A percentile compares a stretch with the other conserved stretches of the same genome.
phyloP scores from a whole-genome alignment of 2,888 invertebrate genomes.

The Apotomis betuletana region DNA sequence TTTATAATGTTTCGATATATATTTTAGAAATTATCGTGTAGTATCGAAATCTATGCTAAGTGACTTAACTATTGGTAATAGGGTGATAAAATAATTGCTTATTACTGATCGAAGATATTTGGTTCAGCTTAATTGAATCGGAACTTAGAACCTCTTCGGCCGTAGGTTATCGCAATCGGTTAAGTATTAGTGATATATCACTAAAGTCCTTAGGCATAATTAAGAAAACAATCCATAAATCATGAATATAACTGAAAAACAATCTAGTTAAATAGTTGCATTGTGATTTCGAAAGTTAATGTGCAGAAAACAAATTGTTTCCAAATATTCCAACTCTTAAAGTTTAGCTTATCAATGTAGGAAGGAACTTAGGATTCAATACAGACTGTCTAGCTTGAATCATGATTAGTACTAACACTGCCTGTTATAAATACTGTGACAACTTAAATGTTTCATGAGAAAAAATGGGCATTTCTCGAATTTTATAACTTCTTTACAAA shows the following conservation, averaged over 20 bases:
- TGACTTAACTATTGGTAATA: slow-evolving; percentile 5
- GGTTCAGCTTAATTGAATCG: slow-evolving; percentile 11
- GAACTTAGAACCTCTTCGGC: background rate
- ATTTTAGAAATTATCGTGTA: slow-evolving; percentile 56
- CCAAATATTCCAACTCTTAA: background rate
- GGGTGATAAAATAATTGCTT: background rate
- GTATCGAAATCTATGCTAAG: slow-evolving; percentile 18
- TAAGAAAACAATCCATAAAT: background rate
- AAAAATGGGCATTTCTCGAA: too few species aligned
- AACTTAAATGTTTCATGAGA: too few species aligned
- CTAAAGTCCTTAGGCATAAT: background rate
- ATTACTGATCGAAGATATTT: slow-evolving; percentile 4
- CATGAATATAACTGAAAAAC: background rate
- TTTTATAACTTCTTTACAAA: too few species aligned
- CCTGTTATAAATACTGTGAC: too few species aligned
- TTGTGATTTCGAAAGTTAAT: background rate
- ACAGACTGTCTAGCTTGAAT: background rate
- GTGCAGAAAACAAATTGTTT: background rate
- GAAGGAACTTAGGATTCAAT: background rate
- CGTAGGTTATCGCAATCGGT: slow-evolving; percentile 34
- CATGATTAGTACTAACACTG: background rate
- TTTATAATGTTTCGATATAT: slow-evolving; percentile 71
- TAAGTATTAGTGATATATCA: slow-evolving; percentile 18
- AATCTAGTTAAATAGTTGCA: background rate
- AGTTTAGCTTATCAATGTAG: background rate